These are phyloP conservation scores for Epinotia nisella DNA, from an alignment of 2,888 invertebrate species.

Conservation along the genomic window DNA sequence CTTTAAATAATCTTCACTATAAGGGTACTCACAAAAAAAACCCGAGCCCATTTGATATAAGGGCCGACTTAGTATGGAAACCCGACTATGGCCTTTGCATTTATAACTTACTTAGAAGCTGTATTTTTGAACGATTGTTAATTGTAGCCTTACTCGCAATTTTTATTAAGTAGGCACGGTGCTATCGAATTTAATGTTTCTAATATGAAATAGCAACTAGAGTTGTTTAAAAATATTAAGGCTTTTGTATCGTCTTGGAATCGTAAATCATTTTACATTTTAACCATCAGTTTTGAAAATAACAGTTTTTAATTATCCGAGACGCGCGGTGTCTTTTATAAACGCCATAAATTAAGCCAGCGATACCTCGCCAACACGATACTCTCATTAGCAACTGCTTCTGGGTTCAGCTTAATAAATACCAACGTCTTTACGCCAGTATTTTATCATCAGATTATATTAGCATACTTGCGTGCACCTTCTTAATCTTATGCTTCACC, in stretches of 20 bases:
- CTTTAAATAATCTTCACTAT: too few species aligned
- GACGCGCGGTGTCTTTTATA: slow-evolving; percentile 47
- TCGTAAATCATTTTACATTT: background rate
- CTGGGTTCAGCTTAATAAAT: slow-evolving; percentile 56
- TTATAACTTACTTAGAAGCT: too few species aligned
- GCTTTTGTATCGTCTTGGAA: background rate
- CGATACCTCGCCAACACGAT: slow-evolving; percentile 50
- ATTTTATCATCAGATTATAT: slow-evolving; percentile 49
- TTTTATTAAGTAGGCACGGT: too few species aligned
- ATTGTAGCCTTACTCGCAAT: too few species aligned
- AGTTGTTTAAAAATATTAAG: too few species aligned
- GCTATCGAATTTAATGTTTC: too few species aligned
- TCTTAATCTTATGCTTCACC: slow-evolving; percentile 28
- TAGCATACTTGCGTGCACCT: slow-evolving; percentile 36
- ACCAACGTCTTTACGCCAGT: slow-evolving; percentile 45
- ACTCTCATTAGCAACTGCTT: slow-evolving; percentile 56
- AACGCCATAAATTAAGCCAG: slow-evolving; percentile 55
- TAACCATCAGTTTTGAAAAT: background rate
- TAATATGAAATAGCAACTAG: too few species aligned
- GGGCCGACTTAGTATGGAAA: too few species aligned
- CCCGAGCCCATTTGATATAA: too few species aligned
- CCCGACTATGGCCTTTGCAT: too few species aligned
- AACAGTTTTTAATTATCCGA: background rate
- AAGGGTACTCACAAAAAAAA: too few species aligned
- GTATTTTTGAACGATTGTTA: too few species aligned